Evolutionary conservation across 2,888 invertebrate genomes (phyloP).

Genomic region (Syrphus vitripennis): DNA sequence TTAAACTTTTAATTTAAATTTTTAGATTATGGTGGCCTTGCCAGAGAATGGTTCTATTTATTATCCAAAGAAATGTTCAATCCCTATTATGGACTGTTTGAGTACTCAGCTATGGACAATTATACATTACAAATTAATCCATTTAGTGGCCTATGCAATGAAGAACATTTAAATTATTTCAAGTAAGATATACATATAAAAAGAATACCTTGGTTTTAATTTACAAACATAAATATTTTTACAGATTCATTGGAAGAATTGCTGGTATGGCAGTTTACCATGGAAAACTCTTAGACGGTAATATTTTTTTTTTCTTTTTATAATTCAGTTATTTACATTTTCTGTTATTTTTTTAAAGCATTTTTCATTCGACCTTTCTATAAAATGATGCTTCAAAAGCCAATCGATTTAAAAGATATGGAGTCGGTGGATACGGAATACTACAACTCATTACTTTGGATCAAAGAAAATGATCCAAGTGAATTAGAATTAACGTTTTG

Average conservation of each 20-base stretch:
- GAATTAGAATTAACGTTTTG: slow-evolving; percentile 97
- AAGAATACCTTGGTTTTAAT: not conserved
- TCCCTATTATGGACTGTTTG: slow-evolving; percentile 99
- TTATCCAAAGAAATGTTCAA: slow-evolving; percentile 99
- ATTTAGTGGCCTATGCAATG: slow-evolving; percentile 97
- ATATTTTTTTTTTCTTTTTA: not conserved
- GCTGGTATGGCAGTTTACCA: slow-evolving; percentile 99
- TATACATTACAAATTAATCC: slow-evolving; percentile 99
- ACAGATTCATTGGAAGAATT: slow-evolving; percentile 94
- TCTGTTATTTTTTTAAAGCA: slow-evolving; percentile 83
- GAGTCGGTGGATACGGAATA: slow-evolving; percentile 99
- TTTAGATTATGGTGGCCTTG: slow-evolving; percentile 96
- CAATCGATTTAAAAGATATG: slow-evolving; percentile 98
- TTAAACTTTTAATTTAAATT: not conserved
- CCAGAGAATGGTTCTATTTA: slow-evolving; percentile 99
- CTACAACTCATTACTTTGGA: slow-evolving; percentile 94
- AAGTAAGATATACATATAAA: slow-evolving; percentile 82
- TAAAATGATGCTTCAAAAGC: slow-evolving; percentile 99
- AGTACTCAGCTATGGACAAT: slow-evolving; percentile 99
- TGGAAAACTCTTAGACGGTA: slow-evolving; percentile 97
- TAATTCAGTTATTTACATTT: not conserved
- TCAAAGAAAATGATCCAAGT: slow-evolving; percentile 95
- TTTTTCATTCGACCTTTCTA: slow-evolving; percentile 99
- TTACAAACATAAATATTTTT: not conserved
- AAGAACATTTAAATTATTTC: slow-evolving; percentile 98